Evolutionary conservation across 2,888 invertebrate genomes (phyloP).

Genomic region (Laspeyria flexula): DNA sequence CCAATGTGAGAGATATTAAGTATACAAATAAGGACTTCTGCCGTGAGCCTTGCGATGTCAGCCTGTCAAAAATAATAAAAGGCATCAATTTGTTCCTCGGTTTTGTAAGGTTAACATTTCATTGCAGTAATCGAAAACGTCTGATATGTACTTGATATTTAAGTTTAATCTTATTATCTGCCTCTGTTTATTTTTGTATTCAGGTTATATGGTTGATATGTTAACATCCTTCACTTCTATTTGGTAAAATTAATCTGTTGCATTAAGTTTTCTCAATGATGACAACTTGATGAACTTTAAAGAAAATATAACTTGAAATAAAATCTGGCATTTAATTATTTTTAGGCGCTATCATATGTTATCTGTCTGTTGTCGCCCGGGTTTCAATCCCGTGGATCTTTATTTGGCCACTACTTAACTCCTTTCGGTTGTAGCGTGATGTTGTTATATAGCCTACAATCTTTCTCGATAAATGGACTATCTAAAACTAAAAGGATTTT

Average conservation of each 20-base stretch:
- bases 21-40: not conserved
- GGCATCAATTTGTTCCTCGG: constrained; percentile 28
- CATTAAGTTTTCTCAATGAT: not conserved
- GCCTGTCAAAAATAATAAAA: constrained; percentile 11
- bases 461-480: too few relatives aligned
- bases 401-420: too few relatives aligned
- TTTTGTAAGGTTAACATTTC: constrained; percentile 32
- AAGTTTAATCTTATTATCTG: constrained; percentile 13
- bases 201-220: constrained; percentile 7
- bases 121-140: constrained; percentile 19
- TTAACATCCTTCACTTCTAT: constrained; percentile 14
- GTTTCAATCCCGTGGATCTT: too few relatives aligned
- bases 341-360: too few relatives aligned
- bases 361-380: too few relatives aligned
- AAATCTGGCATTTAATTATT: too few relatives aligned
- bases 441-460: too few relatives aligned
- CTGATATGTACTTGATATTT: constrained; percentile 36
- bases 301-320: too few relatives aligned
- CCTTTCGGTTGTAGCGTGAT: too few relatives aligned
- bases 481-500: too few relatives aligned
- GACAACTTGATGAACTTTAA: too few relatives aligned
- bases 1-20: not conserved
- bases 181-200: constrained; percentile 16
- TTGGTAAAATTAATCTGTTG: constrained; percentile 9
- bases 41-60: constrained; percentile 23